phyloP scores from a whole-genome alignment of 1,140 invertebrate species.

The Sycophaga agraensis region DNA sequence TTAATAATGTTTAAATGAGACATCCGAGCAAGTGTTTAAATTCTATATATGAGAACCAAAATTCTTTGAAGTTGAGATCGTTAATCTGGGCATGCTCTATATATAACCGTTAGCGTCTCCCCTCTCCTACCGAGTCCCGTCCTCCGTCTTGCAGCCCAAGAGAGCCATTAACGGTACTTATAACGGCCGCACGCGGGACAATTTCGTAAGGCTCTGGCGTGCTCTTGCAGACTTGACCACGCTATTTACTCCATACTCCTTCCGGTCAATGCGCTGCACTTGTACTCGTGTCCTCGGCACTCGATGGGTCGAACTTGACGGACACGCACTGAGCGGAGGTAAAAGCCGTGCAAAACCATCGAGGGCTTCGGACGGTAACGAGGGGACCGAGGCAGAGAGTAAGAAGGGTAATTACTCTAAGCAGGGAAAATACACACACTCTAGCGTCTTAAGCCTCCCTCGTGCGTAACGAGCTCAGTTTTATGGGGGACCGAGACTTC shows the following conservation, averaged over 20 bases:
- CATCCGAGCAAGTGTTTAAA: too few species aligned
- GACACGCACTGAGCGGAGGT: neutral
- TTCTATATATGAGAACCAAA: too few species aligned
- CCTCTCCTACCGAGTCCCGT: neutral
- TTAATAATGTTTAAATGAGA: too few species aligned
- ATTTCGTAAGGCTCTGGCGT: too few species aligned
- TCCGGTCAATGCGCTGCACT: neutral
- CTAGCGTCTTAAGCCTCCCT: neutral
- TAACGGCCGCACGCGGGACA: conserved; percentile 36
- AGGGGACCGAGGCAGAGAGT: neutral
- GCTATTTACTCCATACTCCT: too few species aligned
- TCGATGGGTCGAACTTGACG: neutral
- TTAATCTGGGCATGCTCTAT: too few species aligned
- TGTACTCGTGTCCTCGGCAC: neutral
- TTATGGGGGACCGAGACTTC: too few species aligned
- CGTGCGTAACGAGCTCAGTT: conserved; percentile 1
- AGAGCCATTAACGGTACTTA: conserved; percentile 40
- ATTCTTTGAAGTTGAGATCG: too few species aligned
- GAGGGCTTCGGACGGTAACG: conserved; percentile 1
- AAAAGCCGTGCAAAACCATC: conserved; percentile 2
- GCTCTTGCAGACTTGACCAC: too few species aligned
- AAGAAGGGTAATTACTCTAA: conserved; percentile 24
- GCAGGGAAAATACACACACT: neutral
- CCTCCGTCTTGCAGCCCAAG: neutral
- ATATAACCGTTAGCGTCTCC: too few species aligned